Conservation (phyloP, 1,140 invertebrate genomes). For the Tetranychus cinnabarinus region DNA sequence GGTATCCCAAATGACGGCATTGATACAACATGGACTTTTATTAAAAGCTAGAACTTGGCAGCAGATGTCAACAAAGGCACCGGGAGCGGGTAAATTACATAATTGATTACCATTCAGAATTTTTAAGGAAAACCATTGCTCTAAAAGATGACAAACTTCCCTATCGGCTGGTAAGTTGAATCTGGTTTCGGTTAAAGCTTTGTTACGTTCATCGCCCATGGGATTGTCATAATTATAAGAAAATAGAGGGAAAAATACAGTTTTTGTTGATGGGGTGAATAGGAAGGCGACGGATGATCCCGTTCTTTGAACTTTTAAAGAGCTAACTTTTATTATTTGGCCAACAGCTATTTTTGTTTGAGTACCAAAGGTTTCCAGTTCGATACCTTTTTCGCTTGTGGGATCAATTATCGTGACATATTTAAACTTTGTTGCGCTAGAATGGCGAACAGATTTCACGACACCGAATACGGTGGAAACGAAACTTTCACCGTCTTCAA, state of each 20-base stretch:
- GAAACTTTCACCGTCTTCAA: background rate
- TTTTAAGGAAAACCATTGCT: background rate
- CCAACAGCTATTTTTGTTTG: background rate
- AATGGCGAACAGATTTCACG: background rate
- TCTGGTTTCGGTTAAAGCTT: background rate
- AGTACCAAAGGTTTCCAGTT: background rate
- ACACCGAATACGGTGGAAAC: background rate
- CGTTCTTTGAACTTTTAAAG: background rate
- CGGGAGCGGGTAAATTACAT: background rate
- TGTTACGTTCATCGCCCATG: background rate
- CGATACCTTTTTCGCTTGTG: background rate
- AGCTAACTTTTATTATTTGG: background rate
- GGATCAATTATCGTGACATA: background rate
- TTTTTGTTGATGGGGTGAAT: too few relatives aligned
- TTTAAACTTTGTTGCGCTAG: background rate
- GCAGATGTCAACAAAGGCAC: background rate
- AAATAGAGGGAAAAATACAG: background rate
- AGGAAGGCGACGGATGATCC: too few relatives aligned
- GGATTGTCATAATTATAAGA: background rate
- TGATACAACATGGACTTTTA: background rate
- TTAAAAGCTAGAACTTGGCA: background rate
- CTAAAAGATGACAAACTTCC: background rate
- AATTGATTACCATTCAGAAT: background rate
- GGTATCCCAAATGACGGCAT: background rate
- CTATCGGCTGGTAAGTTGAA: background rate